Base-by-base conservation (phyloP, 2,888 invertebrate genomes). In the Thelaira solivaga region DNA sequence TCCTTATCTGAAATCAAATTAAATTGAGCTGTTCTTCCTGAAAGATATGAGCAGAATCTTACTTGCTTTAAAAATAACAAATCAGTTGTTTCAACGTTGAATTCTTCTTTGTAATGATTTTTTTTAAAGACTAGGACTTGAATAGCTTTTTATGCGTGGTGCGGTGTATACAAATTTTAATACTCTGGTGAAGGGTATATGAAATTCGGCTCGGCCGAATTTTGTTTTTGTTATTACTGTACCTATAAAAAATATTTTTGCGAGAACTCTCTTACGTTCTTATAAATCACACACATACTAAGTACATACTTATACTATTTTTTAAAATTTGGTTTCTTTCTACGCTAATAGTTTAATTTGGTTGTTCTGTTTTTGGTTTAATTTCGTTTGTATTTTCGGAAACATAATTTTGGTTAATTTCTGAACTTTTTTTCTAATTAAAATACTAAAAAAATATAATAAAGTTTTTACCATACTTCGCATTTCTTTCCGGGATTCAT, bases 401-500 rank as follows among this genome's bases (percentile, higher is more conserved):
- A 26, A 55, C 43, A 72, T 36, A 55, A 67, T 11, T 43, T 59
- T 49, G 22, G n/a, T 51, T 36, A 49, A 65, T 34, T 51, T 51
- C 41, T 55, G 39, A 62, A 20, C 36, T 43, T 39, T 59, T 41
- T 22, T 26, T 26, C 20, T 57, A 59, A 47, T 26, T 11, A 49
- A 43, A 41, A 18, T 31, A 29, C 20, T 16, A 41, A 59, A 20
- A 18, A 2, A 16, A 62, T 36, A 1, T 7, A 43, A 36, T 39
- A 16, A 6, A 39, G 0, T 47, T 29, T 34, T 82, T 91, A 97
- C 97, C 97, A 97, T 61, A 97, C 94, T 87, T 94, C 95, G 87
- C 97, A 97, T 86, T 96, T 97, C 16, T 93, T 90, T 75, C 88
- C 87, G 4, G 96, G 96, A 88, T 97, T 97, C 97, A 97, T 97